Base-by-base conservation (phyloP, 2,113 vertebrate genomes). In the Falcunculus frontatus region DNA sequence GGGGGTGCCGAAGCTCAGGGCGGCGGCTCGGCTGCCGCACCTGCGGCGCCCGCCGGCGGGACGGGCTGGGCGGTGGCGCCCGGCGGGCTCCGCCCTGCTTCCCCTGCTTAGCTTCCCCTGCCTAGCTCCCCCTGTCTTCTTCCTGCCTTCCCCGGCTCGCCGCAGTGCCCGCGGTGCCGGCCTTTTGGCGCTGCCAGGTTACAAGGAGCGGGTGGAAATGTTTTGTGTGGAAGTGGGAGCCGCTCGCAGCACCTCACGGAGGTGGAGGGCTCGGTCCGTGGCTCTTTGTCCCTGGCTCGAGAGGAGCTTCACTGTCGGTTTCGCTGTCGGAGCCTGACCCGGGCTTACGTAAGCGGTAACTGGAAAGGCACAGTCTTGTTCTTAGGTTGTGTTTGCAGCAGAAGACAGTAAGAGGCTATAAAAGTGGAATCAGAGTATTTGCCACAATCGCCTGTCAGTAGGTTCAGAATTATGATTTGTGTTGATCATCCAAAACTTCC, bases 121-220 rank as follows among this genome's bases (percentile, higher is more conserved):
- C 57, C 33, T 30, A 3, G 4, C 18, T 16, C 8, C 25, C 26
- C 4, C 13, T 7, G 37, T 17, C 16, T 30, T 7, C 10, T 1
- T 2, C 4, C 12, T 9, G 21, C 35, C 5, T 11, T 8, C 16
- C 9, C 23, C 14, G 7, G 16, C 21, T 30, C 4, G 4, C 53
- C 8, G 63, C 80, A 46, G 2, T 5, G 32, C 18, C 32, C 5
- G 0, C 3, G 4, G 4, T 3, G 6, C 0, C 4, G 3, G 32
- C 9, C 2, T 1, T 8, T 25, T 18, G 39, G 29, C 33, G 41
- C 39, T 23, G 62, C 26, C 6, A 0, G 33, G 17, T 19, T 30
- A 2, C 7, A 5, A 4, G 39, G 67, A 27, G 53, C 19, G 0
- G 41, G 7, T 56, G 41, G 60, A 18, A 35, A 18, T 1, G 53